Percentiles rank a stretch among this genome's conserved stretches.
Conservation (phyloP, 2,113 vertebrate species). For the Hippocampus comes region DNA sequence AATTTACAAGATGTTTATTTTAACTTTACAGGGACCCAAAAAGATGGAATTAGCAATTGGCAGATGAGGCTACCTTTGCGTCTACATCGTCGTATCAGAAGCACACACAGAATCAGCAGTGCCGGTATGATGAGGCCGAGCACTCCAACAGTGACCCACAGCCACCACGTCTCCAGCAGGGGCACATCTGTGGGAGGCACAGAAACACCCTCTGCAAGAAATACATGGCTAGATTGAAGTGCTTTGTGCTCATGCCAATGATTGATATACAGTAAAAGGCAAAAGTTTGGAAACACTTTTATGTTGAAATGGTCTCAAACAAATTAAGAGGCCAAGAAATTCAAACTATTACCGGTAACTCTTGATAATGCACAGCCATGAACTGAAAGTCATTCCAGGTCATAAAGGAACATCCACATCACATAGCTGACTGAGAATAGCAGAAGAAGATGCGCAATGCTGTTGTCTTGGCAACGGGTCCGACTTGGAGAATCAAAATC, state of each 20-base stretch:
- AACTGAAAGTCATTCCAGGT: too few relatives aligned
- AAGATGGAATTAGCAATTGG: background rate
- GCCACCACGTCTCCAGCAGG: accelerated
- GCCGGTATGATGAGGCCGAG: constrained; percentile 19
- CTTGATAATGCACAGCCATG: too few relatives aligned
- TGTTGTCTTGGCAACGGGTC: too few relatives aligned
- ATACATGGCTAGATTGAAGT: background rate
- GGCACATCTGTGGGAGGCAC: background rate
- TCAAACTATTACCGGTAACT: too few relatives aligned
- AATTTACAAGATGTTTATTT: background rate
- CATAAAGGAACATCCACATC: too few relatives aligned
- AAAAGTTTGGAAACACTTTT: too few relatives aligned
- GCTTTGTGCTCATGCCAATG: background rate
- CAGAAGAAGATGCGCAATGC: too few relatives aligned
- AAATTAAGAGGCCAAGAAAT: too few relatives aligned
- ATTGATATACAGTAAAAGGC: background rate
- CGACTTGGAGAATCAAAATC: too few relatives aligned
- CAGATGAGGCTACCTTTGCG: constrained; percentile 32
- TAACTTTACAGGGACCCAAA: background rate
- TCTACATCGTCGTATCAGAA: constrained; percentile 5
- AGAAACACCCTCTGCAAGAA: constrained; percentile 13
- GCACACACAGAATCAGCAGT: constrained; percentile 16
- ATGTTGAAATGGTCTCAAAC: too few relatives aligned
- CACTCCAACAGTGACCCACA: constrained; percentile 17
- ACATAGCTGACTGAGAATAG: too few relatives aligned